Conservation (phyloP, 2,113 vertebrate genomes). For the Muntiacus reevesi region DNA sequence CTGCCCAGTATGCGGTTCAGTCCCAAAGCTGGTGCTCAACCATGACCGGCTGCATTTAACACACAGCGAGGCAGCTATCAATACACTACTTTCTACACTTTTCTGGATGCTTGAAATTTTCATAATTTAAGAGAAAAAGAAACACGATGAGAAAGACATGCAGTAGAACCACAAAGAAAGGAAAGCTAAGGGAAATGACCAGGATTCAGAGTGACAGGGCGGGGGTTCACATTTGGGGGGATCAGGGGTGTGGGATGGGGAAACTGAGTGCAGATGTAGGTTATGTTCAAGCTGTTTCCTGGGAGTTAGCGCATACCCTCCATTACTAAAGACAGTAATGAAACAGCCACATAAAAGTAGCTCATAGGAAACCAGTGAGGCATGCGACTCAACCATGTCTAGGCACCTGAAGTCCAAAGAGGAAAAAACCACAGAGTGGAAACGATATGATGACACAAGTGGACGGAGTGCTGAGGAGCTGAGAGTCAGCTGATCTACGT, state of each 20-base stretch:
- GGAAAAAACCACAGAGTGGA: background rate
- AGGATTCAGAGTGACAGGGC: too few species aligned
- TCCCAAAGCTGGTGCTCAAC: background rate
- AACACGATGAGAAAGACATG: background rate
- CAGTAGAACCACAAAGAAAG: background rate
- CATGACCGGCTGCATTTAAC: background rate
- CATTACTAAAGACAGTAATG: background rate
- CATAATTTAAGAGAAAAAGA: background rate
- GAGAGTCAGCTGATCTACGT: background rate
- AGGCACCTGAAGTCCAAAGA: background rate
- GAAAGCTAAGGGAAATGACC: background rate
- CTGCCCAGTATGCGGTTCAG: background rate
- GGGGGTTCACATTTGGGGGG: background rate
- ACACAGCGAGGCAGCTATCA: background rate
- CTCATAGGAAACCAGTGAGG: background rate
- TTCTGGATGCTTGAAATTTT: background rate
- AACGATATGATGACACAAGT: rapidly evolving
- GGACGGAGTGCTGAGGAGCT: background rate
- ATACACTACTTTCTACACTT: background rate
- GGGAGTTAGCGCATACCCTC: background rate
- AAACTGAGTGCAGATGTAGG: background rate
- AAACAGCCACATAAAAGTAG: background rate
- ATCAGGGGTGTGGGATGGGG: too few species aligned
- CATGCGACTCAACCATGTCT: background rate
- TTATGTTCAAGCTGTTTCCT: background rate